phyloP scores from a whole-genome alignment of 2,113 vertebrate species.

The Neopipo cinnamomea region DNA sequence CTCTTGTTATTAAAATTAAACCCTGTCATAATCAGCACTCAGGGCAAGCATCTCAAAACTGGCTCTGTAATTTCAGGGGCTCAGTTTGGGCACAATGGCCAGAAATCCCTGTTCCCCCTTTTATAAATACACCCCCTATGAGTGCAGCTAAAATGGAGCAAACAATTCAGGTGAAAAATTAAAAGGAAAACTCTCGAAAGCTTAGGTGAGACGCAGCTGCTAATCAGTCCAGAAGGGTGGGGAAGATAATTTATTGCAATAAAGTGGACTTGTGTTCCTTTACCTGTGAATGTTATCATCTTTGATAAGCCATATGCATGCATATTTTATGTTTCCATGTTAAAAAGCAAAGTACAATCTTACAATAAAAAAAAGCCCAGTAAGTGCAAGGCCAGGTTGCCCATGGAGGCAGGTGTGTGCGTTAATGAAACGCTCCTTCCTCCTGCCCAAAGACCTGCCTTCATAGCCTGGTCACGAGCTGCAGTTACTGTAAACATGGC shows the following conservation, averaged over 20 bases:
- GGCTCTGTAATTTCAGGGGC: background rate
- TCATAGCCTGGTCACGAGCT: slow-evolving; percentile 53
- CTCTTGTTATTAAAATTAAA: background rate
- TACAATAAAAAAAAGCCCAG: slow-evolving; percentile 25
- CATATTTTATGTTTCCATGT: slow-evolving; percentile 54
- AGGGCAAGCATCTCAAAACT: background rate
- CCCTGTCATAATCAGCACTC: background rate
- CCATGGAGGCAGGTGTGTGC: background rate
- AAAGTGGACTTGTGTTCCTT: slow-evolving; percentile 74
- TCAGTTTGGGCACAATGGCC: background rate
- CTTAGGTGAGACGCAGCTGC: background rate
- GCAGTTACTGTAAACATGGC: slow-evolving; percentile 68
- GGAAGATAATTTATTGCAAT: slow-evolving; percentile 75
- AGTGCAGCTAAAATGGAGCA: slow-evolving; percentile 14
- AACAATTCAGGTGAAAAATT: slow-evolving; percentile 44
- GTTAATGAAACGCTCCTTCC: background rate
- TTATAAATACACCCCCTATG: background rate
- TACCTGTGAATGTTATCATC: slow-evolving; percentile 73
- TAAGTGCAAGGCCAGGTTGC: background rate
- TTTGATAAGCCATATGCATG: slow-evolving; percentile 70
- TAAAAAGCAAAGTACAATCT: slow-evolving; percentile 60
- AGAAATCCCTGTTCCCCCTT: background rate
- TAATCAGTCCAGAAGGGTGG: slow-evolving; percentile 72
- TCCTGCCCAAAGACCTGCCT: slow-evolving; percentile 25
- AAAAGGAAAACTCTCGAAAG: slow-evolving; percentile 41